Conservation (phyloP, 2,888 invertebrate genomes). For the Phrixothrix hirtus region DNA sequence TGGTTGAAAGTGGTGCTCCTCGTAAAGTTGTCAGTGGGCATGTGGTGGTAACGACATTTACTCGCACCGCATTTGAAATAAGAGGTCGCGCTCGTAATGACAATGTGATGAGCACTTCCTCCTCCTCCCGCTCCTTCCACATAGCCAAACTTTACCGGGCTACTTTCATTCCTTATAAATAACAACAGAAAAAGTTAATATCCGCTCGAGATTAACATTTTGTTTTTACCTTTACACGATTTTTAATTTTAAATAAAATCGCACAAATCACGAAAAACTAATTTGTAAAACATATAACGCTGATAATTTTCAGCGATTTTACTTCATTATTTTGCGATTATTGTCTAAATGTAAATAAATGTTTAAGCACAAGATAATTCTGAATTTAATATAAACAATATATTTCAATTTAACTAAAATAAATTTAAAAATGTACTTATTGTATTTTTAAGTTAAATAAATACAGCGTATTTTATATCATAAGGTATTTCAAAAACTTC, state of each 20-base stretch:
- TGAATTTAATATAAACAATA: neutral
- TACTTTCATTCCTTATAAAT: slow-evolving; percentile 16
- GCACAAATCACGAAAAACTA: no score
- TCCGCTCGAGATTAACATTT: neutral
- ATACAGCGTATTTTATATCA: no score
- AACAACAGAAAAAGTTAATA: slow-evolving; percentile 4
- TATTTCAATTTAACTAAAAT: no score
- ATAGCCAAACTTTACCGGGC: slow-evolving; percentile 14
- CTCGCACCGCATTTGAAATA: slow-evolving; percentile 54
- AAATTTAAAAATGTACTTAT: no score
- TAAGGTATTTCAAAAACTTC: no score
- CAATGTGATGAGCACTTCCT: slow-evolving; percentile 51
- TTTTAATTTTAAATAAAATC: no score
- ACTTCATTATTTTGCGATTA: neutral
- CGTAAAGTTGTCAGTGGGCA: slow-evolving; percentile 58
- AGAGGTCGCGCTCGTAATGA: slow-evolving; percentile 53
- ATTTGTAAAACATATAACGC: no score
- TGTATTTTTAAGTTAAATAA: no score
- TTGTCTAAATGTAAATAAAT: neutral
- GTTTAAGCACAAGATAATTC: neutral
- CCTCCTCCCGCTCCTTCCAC: slow-evolving; percentile 28
- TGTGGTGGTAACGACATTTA: slow-evolving; percentile 56
- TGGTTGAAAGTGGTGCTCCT: slow-evolving; percentile 58
- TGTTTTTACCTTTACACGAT: no score
- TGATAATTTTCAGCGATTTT: no score